Evolutionary conservation across 2,797 vertebrate genomes (phyloP).

Genomic region (Trematomus bernacchii): DNA sequence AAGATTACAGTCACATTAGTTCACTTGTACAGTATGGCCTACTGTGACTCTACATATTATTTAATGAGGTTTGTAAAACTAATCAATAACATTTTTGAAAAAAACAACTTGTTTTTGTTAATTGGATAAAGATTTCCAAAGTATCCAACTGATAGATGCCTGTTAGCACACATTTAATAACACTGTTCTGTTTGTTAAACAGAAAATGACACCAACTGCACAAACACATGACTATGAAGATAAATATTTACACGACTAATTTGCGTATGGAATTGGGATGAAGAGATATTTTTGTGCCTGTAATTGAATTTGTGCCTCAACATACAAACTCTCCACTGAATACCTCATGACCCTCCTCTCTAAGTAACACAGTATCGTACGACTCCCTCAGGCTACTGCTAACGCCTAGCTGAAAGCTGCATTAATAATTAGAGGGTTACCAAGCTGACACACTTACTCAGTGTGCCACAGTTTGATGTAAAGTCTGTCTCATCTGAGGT

Average conservation of each 20-base stretch:
- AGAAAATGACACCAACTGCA: background rate
- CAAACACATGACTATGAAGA: background rate
- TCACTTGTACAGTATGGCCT: background rate
- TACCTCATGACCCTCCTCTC: constrained; percentile 23
- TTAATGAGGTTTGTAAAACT: background rate
- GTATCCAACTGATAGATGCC: background rate
- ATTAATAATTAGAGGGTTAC: constrained; percentile 68
- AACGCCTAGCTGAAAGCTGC: constrained; percentile 58
- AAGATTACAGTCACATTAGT: background rate
- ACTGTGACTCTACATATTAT: background rate
- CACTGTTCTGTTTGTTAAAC: background rate
- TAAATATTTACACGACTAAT: background rate
- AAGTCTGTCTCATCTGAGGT: constrained; percentile 53
- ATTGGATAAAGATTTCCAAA: background rate
- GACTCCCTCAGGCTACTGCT: constrained; percentile 47
- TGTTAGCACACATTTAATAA: background rate
- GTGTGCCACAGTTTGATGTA: constrained; percentile 48
- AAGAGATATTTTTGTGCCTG: constrained; percentile 3
- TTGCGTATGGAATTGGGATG: background rate
- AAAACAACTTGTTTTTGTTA: constrained; percentile 5
- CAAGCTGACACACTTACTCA: constrained; percentile 47
- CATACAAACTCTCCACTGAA: constrained; percentile 20
- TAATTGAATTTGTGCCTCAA: constrained; percentile 15
- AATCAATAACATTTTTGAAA: background rate
- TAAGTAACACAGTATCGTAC: constrained; percentile 23